phyloP scores from a whole-genome alignment of 2,113 vertebrate species.

The Catharus fuscescens region DNA sequence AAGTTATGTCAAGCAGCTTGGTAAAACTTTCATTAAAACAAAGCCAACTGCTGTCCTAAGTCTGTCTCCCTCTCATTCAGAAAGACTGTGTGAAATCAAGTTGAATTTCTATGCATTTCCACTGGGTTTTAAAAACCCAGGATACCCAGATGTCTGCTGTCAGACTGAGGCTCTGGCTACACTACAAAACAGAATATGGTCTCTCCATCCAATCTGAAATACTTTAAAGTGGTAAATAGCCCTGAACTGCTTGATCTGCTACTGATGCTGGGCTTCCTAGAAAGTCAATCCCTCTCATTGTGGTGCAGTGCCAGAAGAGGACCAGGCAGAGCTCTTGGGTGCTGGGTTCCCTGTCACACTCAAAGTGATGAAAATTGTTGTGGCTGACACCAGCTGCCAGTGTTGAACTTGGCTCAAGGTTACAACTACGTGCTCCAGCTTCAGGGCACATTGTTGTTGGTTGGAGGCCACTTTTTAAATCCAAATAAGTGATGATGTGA shows the following conservation, averaged over 20 bases:
- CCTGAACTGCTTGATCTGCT: background rate
- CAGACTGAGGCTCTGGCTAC: background rate
- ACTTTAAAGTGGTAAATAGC: background rate
- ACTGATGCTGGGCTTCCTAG: background rate
- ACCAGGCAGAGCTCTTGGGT: background rate
- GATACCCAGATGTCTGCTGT: background rate
- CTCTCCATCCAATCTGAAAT: background rate
- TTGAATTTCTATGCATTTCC: background rate
- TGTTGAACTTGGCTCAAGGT: background rate
- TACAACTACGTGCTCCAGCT: accelerated
- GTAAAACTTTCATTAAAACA: background rate
- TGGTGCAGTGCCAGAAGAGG: background rate
- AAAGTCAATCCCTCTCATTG: background rate
- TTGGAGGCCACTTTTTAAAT: background rate
- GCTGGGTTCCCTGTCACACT: background rate
- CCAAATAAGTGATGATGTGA: background rate
- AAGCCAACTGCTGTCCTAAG: background rate
- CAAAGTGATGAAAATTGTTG: background rate
- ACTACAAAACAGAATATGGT: background rate
- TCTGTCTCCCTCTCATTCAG: background rate
- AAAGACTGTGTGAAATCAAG: background rate
- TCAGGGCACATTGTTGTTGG: background rate
- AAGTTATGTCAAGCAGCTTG: background rate
- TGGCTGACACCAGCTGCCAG: background rate
- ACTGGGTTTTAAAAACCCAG: background rate